Base-by-base conservation (phyloP, 2,113 vertebrate genomes). In the Lagenorhynchus albirostris region DNA sequence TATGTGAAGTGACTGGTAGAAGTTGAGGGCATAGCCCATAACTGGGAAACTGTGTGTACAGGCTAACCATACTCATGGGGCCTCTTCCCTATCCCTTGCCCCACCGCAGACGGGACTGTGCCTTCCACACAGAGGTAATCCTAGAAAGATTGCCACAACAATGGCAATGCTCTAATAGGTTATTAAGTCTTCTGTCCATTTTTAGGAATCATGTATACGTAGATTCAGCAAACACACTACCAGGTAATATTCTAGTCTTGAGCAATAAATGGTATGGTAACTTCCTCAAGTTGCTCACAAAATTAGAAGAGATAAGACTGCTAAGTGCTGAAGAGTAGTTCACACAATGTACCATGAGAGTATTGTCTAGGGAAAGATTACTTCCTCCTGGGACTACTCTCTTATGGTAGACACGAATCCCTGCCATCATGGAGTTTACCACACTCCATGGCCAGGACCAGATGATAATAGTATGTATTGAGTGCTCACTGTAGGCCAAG, bases 11-110 rank as follows among this genome's bases (percentile, higher is more conserved):
- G 26, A 23, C 77, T 55, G 12, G 31, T 53, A 73, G n/a, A 88
- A 77, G 38, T 20, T 47, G 44, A 76, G 50, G n/a, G 11, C 0
- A 0, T 14, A 36, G 17, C 67, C 18, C 0, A 0, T 70, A 73
- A 14, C 25, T 29, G 55, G 47, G 44, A 47, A 60, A 20, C 18
- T n/a, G 23, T 12, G 1, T 31, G 14, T 60, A 20, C 33, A 47
- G 55, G 63, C 15, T 29, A 38, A 23, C 44, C 47, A 29, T 77
- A 8, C 18, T 58, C 25, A 6, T 4, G 6, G 50, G 26, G 7
- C 44, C 21, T 79, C 36, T 33, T 62, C n/a, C 14, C 18, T 70
- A 38, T 65, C 8, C 3, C 6, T n/a, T 9, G 29, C 60, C 58
- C 33, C 26, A 58, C 5, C 6, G 58, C 38, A 67, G 50, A 13